Base-by-base conservation (phyloP, 2,797 vertebrate species). In the Emys orbicularis region DNA sequence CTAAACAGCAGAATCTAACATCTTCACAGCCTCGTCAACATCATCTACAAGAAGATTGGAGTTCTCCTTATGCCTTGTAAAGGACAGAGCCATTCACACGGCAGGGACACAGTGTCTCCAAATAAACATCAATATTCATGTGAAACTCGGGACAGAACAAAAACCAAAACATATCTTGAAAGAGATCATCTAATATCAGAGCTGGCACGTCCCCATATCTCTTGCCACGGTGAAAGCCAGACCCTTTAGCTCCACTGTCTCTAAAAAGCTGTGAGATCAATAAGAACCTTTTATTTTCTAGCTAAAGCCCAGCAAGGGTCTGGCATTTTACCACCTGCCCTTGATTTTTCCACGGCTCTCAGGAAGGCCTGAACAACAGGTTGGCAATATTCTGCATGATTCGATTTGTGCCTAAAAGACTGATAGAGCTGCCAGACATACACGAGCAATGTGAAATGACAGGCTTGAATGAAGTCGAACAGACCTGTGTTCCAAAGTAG, bases 71-170 rank as follows among this genome's bases (percentile, higher is more conserved):
- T 8, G 49, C 76, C 90, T 65, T 41, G 79, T 74, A 79, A 84
- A 47, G 41, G 61, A 12, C 21, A 61, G 47, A 77, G 54, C 25
- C 56, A 19, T 29, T 12, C 84, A 77, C 61, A 21, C 81, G 68
- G 44, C 19, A 92, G 49, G 89, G 47, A 91, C 77, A 61, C 49
- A 47, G 4, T 11, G 82, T 53, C 89, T 90, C 92, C 50, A 89
- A 85, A 83, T 5, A 88, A 19, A 61, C 84, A 94, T 94, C 81
- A 94, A 88, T 82, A 96, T 94, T 89, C 93, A 95, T 57, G 79
- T 3, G 87, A 80, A 90, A 87, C 41, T 41, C 80, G 77, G 72
- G 74, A 16, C 82, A 88, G 1, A 15, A 81, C 59, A 54, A 54
- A 29, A 77, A 88, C 27, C 10, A 56, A 50, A 19, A 52, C 19